Percentiles rank a stretch among this genome's conserved stretches.
Evolutionary conservation across 2,797 vertebrate genomes (phyloP).

Genomic region (Coracias cyanogaster): DNA sequence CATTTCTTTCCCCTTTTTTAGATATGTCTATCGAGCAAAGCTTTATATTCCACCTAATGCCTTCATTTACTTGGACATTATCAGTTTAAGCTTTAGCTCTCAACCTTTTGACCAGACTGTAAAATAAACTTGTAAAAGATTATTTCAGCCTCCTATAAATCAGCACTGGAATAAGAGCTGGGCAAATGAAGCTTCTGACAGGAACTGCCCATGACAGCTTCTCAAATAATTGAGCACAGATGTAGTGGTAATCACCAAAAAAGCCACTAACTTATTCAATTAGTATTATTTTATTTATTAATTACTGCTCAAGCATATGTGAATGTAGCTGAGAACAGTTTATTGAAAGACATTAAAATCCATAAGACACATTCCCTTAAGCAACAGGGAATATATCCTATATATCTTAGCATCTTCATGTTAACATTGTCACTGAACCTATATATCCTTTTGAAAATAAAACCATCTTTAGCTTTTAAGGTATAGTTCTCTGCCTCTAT

Average conservation of each 20-base stretch:
- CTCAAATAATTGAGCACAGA: neutral
- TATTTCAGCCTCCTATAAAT: neutral
- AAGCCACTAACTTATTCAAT: neutral
- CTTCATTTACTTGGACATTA: constrained; percentile 14
- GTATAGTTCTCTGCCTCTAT: neutral
- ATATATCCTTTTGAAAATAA: neutral
- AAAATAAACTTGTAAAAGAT: constrained; percentile 45
- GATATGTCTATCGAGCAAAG: neutral
- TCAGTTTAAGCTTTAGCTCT: constrained; percentile 13
- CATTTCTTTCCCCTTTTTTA: neutral
- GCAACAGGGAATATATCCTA: neutral
- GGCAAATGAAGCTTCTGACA: neutral
- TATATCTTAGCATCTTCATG: neutral
- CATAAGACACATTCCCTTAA: neutral
- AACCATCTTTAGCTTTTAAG: neutral
- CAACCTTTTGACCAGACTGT: constrained; percentile 22
- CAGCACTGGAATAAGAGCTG: neutral
- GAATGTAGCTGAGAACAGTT: neutral
- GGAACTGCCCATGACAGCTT: neutral
- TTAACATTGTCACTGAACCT: neutral
- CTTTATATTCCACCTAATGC: constrained; percentile 1
- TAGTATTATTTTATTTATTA: neutral
- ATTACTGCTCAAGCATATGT: neutral
- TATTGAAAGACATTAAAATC: neutral
- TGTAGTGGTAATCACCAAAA: neutral